These are phyloP conservation scores for Colostygia pectinataria DNA, from an alignment of 2,888 invertebrate genomes.

Conservation along the genomic window DNA sequence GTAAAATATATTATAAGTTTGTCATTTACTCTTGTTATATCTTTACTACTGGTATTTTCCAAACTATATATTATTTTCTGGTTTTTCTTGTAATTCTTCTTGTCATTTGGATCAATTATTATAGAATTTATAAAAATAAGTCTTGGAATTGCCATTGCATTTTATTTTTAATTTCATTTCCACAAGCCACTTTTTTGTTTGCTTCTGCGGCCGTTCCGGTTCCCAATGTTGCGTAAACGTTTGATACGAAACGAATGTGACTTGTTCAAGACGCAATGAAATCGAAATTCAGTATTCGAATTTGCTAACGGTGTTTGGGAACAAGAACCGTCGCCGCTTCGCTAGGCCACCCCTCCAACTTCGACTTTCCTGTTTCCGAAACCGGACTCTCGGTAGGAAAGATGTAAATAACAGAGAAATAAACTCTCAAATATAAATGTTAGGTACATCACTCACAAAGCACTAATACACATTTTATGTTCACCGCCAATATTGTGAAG, in stretches of 20 bases:
- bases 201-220: conserved; percentile 46
- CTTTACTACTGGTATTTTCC: background rate
- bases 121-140: background rate
- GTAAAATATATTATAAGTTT: background rate
- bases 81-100: background rate
- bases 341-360: conserved; percentile 61
- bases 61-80: background rate
- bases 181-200: conserved; percentile 41
- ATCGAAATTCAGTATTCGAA: conserved; percentile 23
- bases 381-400: conserved; percentile 78
- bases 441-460: conserved; percentile 80
- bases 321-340: conserved; percentile 50
- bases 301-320: conserved; percentile 28
- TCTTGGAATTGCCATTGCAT: conserved; percentile 2
- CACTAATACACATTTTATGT: conserved; percentile 71
- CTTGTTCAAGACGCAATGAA: conserved; percentile 14
- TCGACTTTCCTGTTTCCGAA: conserved; percentile 81
- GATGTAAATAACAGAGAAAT: conserved; percentile 64
- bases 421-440: conserved; percentile 80
- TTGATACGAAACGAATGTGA: background rate
- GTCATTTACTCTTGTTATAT: conserved; percentile 10
- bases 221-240: conserved; percentile 23
- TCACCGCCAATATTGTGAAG: conserved; percentile 54
- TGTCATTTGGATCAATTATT: background rate
- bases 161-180: conserved; percentile 17